Conservation (phyloP, 2,113 vertebrate species). For the Himantopus leucocephalus region DNA sequence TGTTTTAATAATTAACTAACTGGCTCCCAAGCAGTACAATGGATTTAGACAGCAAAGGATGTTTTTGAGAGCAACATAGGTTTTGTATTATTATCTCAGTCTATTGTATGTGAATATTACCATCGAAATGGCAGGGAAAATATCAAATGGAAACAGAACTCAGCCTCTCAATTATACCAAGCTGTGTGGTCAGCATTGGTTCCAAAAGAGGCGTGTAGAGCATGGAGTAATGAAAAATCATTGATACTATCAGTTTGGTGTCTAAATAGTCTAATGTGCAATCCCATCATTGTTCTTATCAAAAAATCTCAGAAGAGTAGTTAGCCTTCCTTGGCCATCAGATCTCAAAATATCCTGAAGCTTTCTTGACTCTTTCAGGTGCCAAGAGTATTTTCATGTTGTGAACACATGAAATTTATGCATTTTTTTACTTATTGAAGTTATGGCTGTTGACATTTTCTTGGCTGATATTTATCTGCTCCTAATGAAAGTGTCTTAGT, state of each 20-base stretch:
- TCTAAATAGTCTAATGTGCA: slow-evolving; percentile 52
- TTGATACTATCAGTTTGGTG: slow-evolving; percentile 59
- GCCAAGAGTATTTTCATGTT: neutral
- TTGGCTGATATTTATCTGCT: neutral
- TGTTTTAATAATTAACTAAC: slow-evolving; percentile 35
- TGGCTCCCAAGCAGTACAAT: neutral
- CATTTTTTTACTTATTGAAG: neutral
- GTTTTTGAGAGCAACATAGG: slow-evolving; percentile 10
- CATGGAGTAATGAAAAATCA: slow-evolving; percentile 62
- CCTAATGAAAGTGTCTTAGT: neutral
- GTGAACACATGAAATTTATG: neutral
- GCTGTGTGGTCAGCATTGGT: slow-evolving; percentile 56
- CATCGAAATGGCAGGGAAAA: slow-evolving; percentile 55
- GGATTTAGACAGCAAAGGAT: slow-evolving; percentile 4
- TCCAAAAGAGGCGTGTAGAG: slow-evolving; percentile 59
- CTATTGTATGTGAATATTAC: slow-evolving; percentile 42
- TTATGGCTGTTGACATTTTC: neutral
- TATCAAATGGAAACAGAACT: slow-evolving; percentile 33
- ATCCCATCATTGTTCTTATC: neutral
- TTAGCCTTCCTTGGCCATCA: neutral
- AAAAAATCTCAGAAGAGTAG: neutral
- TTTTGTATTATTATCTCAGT: slow-evolving; percentile 46
- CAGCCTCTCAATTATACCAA: slow-evolving; percentile 14
- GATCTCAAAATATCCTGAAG: neutral
- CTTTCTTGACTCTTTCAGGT: neutral